A percentile compares a stretch with the other conserved stretches of the same genome.
These are phyloP conservation scores for Temnothorax curvispinosus DNA, from an alignment of 1,140 invertebrate genomes.

Conservation along the genomic window DNA sequence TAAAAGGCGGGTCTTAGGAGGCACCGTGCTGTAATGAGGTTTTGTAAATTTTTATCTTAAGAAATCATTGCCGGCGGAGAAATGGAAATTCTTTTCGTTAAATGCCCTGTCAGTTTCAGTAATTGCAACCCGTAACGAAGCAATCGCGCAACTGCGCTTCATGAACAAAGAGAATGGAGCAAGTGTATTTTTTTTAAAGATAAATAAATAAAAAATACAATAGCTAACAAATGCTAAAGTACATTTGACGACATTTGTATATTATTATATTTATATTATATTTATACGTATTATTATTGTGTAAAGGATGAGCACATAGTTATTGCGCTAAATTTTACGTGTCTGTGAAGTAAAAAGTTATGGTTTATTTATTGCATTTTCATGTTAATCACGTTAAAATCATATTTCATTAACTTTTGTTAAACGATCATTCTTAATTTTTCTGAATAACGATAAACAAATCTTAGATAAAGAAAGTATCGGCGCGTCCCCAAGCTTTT, in stretches of 20 bases:
- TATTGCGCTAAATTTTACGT: not conserved
- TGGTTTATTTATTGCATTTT: not conserved
- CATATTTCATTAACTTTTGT: not conserved
- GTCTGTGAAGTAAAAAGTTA: not conserved
- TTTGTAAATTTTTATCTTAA: conserved; percentile 52
- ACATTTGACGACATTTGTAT: not conserved
- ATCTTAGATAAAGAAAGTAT: conserved; percentile 67
- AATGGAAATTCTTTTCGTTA: conserved; percentile 57
- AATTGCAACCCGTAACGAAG: conserved; percentile 56
- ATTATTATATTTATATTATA: no score
- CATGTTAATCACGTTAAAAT: not conserved
- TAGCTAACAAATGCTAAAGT: not conserved
- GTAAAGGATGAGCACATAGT: not conserved
- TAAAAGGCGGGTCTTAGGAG: conserved; percentile 55
- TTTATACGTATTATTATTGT: not conserved
- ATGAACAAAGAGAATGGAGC: not conserved
- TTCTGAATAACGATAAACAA: conserved; percentile 71
- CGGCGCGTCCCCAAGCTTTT: conserved; percentile 56
- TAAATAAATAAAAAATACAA: not conserved
- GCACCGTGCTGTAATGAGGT: conserved; percentile 59
- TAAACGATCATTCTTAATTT: conserved; percentile 7
- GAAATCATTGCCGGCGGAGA: conserved; percentile 36
- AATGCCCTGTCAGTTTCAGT: conserved; percentile 57
- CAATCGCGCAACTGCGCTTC: conserved; percentile 36
- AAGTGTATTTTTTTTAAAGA: not conserved